Evolutionary conservation across 30 jellyfish, hydroid and myxozoan genomes (phyloP), one percentile per base, ranked within the genome.

Genomic region (Aurelia aurita): DNA sequence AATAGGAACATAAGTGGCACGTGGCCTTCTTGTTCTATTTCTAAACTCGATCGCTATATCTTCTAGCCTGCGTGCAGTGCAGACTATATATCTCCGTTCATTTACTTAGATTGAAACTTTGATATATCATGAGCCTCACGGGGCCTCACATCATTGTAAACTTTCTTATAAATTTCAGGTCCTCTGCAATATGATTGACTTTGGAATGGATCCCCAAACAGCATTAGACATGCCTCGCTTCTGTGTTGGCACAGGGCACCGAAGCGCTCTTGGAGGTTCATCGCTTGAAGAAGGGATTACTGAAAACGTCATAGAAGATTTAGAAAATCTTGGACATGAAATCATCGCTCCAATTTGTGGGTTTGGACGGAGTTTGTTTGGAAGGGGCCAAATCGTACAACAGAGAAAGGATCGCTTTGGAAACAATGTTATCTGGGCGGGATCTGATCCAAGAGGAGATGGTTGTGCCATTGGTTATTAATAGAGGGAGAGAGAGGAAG

Each of bases 361-460:
- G 6, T 81, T 22, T 54, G 93, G 77, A 15, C 84, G 98, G 11
- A 47, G 49, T 26, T 34, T 82, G 83, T 93, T 93, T 77, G 98
- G 98, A 15, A 77, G 72, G 53, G 98, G 97, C 2, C 98, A 93
- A 68, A 83, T 93, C 34, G 69, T 93, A 6, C 96, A 57, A n/a
- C 70, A 39, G 18, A 51, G 81, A 44, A 59, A 71, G 35, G 96
- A 87, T 49, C 25, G 59, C n/a, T 32, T 43, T 0, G 97, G 94
- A 3, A 86, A 58, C 25, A 53, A 79, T 35, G 97, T 93, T 0
- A 34, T 93, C n/a, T 93, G 97, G 98, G 96, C 96, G 1, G 98
- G 98, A 18, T 93, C 98, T 18, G 98, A 93, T 19, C 91, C 97
- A 39, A 80, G 98, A 58, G 86, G 91, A 0, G 98, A 93, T 87